Percentiles rank a stretch among this genome's conserved stretches.
Evolutionary conservation across 2,113 vertebrate genomes (phyloP).

Genomic region (Setophaga kirtlandii): DNA sequence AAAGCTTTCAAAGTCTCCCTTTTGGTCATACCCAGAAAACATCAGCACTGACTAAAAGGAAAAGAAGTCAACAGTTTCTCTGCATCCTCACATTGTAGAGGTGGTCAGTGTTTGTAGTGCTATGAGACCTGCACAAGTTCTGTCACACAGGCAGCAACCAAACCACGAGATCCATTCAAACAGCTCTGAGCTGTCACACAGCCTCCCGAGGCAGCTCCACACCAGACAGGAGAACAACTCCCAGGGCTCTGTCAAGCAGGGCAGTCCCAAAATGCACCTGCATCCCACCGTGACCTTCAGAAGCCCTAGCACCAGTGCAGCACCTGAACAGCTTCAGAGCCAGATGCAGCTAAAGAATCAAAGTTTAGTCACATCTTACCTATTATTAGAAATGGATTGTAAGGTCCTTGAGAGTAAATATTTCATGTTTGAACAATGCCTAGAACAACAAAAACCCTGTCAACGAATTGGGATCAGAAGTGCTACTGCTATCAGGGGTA

Average conservation of each 20-base stretch:
- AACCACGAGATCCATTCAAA: neutral
- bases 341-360: conserved; percentile 28
- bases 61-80: neutral
- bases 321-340: conserved; percentile 11
- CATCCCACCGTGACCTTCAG: neutral
- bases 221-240: rapidly evolving
- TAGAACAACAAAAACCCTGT: neutral
- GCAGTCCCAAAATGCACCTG: neutral
- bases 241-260: neutral
- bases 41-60: neutral
- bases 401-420: neutral
- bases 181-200: neutral
- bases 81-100: rapidly evolving
- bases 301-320: neutral
- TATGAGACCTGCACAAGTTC: neutral
- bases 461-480: rapidly evolving
- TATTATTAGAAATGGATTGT: neutral
- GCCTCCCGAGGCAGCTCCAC: neutral
- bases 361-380: conserved; percentile 13
- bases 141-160: neutral
- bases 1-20: neutral
- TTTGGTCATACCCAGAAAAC: neutral
- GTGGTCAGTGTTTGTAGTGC: neutral
- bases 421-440: neutral
- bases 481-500: neutral